A percentile compares a stretch with the other conserved stretches of the same genome.
Conservation (phyloP, 2,113 vertebrate genomes). For the Poecilia latipinna region DNA sequence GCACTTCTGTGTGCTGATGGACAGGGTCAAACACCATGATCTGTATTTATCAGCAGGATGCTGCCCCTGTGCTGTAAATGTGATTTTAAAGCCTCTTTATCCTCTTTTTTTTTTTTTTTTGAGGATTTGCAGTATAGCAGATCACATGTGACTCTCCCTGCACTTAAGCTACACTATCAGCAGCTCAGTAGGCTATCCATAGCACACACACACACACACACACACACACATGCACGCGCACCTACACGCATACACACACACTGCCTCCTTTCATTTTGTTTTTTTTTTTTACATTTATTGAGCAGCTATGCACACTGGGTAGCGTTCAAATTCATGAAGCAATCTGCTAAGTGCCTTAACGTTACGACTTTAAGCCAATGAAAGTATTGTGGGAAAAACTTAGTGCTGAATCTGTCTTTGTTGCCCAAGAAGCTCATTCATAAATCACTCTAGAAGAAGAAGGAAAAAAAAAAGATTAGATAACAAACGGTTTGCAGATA, state of each 20-base stretch:
- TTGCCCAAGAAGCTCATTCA: conserved; percentile 57
- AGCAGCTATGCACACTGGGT: conserved; percentile 51
- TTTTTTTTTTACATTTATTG: conserved; percentile 54
- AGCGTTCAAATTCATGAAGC: conserved; percentile 60
- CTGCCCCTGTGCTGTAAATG: conserved; percentile 77
- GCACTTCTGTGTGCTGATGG: conserved; percentile 67
- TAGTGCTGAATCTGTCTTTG: conserved; percentile 52
- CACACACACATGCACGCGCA: conserved; percentile 40
- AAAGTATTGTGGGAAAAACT: conserved; percentile 53
- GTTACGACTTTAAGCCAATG: conserved; percentile 56
- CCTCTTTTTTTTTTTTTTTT: conserved; percentile 59
- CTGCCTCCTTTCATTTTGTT: conserved; percentile 43
- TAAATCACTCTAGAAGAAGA: conserved; percentile 66
- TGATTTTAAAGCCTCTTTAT: conserved; percentile 79
- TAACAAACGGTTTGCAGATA: conserved; percentile 56
- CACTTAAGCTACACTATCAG: conserved; percentile 75
- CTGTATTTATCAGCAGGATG: conserved; percentile 76
- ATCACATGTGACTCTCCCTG: conserved; percentile 67
- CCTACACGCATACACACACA: conserved; percentile 25
- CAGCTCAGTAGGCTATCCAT: conserved; percentile 60
- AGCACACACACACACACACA: conserved; percentile 44
- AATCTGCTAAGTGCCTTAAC: conserved; percentile 60
- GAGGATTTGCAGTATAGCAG: conserved; percentile 76
- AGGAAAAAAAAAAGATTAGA: conserved; percentile 47
- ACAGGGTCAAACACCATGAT: conserved; percentile 79